These are phyloP conservation scores for Clarias gariepinus DNA, from an alignment of 2,113 vertebrate genomes.

Conservation along the genomic window DNA sequence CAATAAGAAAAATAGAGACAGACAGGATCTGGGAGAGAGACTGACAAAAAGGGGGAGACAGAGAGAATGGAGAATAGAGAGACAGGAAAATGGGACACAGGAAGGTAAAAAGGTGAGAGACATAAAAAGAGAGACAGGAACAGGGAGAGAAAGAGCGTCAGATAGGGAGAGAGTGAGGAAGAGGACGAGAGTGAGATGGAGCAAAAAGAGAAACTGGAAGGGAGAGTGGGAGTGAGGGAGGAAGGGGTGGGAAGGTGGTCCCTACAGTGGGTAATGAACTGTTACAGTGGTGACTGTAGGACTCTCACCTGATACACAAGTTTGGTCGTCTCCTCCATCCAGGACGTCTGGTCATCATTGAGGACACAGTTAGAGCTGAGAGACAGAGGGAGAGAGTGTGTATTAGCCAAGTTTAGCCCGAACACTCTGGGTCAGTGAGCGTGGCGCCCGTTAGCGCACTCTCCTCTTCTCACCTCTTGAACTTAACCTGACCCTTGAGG, in stretches of 20 bases:
- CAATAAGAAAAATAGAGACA: too few relatives aligned
- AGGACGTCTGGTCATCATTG: constrained; percentile 91
- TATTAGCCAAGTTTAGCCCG: not conserved
- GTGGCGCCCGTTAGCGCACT: too few relatives aligned
- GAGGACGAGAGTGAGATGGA: too few relatives aligned
- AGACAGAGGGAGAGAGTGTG: not conserved
- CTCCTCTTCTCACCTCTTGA: constrained; percentile 84
- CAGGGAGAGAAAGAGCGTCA: too few relatives aligned
- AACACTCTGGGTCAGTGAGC: not conserved
- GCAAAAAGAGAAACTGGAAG: too few relatives aligned
- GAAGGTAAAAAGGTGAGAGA: not conserved
- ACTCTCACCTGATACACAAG: constrained; percentile 91
- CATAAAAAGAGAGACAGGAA: not conserved
- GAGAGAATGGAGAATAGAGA: fast-evolving
- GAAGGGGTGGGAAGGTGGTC: not conserved
- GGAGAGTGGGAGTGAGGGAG: not conserved
- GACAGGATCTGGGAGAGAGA: not conserved
- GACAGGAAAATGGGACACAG: not conserved
- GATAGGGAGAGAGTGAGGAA: too few relatives aligned
- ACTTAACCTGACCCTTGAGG: constrained; percentile 96
- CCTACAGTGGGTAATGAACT: too few relatives aligned
- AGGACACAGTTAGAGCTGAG: constrained; percentile 87
- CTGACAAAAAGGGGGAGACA: not conserved
- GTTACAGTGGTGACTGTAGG: too few relatives aligned
- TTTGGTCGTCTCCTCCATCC: constrained; percentile 97